A percentile compares a stretch with the other conserved stretches of the same genome.
phyloP scores from a whole-genome alignment of 2,797 vertebrate genomes.

The Chrosomus eos region DNA sequence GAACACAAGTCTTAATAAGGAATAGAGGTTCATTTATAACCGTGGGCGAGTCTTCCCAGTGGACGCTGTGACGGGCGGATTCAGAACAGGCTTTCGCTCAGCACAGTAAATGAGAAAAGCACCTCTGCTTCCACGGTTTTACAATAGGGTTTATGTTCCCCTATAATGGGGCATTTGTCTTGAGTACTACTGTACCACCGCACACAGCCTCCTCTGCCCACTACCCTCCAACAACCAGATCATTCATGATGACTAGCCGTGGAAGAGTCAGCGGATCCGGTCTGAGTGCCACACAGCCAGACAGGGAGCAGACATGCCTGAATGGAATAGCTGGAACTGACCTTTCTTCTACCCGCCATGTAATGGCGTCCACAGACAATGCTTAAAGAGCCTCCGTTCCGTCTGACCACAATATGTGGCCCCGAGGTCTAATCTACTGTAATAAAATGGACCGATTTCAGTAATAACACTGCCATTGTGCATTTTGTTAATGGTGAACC shows the following conservation, averaged over 20 bases:
- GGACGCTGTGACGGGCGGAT: slow-evolving; percentile 44
- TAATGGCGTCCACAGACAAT: slow-evolving; percentile 12
- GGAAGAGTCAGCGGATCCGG: slow-evolving; percentile 37
- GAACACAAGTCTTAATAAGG: slow-evolving; percentile 56
- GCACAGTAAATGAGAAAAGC: slow-evolving; percentile 47
- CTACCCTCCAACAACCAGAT: slow-evolving; percentile 49
- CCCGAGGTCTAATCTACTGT: slow-evolving; percentile 1
- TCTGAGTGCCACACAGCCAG: slow-evolving; percentile 33
- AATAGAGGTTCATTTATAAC: slow-evolving; percentile 52
- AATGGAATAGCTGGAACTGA: slow-evolving; percentile 37
- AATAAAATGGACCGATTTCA: slow-evolving; percentile 2
- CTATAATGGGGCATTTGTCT: slow-evolving; percentile 61
- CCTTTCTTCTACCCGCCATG: slow-evolving; percentile 19
- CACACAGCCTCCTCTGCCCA: slow-evolving; percentile 45
- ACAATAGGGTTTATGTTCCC: slow-evolving; percentile 61
- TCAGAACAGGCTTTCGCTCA: slow-evolving; percentile 55
- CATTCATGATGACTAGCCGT: slow-evolving; percentile 36
- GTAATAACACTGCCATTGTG: slow-evolving; percentile 22
- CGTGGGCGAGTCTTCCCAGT: slow-evolving; percentile 26
- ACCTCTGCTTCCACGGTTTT: slow-evolving; percentile 41
- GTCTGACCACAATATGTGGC: slow-evolving; percentile 22
- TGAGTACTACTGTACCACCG: slow-evolving; percentile 56
- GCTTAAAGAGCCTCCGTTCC: slow-evolving; percentile 13
- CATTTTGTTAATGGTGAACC: slow-evolving; percentile 6
- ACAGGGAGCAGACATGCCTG: slow-evolving; percentile 24